phyloP scores from a whole-genome alignment of 2,888 invertebrate species.

The Brenthis hecate region DNA sequence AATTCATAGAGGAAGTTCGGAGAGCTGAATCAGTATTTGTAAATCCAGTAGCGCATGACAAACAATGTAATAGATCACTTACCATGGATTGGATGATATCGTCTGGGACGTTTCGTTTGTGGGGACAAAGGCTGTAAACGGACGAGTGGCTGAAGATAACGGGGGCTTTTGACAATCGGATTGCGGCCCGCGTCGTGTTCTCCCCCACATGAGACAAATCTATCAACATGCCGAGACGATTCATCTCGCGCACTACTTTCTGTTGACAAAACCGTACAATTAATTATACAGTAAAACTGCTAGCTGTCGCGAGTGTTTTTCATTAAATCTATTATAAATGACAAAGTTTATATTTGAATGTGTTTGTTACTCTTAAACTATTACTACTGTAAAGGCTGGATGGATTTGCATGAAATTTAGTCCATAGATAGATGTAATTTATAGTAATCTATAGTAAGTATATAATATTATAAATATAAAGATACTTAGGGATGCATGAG shows the following conservation, averaged over 20 bases:
- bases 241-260: slow-evolving; percentile 90
- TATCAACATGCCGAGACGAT: slow-evolving; percentile 89
- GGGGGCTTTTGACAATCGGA: slow-evolving; percentile 85
- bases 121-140: slow-evolving; percentile 87
- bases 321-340: background rate
- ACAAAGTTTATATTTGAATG: background rate
- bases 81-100: slow-evolving; percentile 83
- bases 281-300: background rate
- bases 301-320: background rate
- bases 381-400: no score
- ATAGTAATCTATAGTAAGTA: no score
- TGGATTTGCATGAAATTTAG: no score
- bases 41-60: background rate
- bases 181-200: slow-evolving; percentile 86
- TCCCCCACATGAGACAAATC: slow-evolving; percentile 88
- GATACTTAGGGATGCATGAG: no score
- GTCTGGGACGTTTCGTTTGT: slow-evolving; percentile 87
- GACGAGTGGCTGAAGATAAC: slow-evolving; percentile 90
- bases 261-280: slow-evolving; percentile 54
- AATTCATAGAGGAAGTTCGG: no score
- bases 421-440: no score
- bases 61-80: slow-evolving; percentile 43
- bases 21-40: background rate
- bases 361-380: no score
- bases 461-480: no score